These are phyloP conservation scores for Scaptomyza cyrtandrae DNA, from an alignment of 2,888 invertebrate genomes.

Conservation along the genomic window DNA sequence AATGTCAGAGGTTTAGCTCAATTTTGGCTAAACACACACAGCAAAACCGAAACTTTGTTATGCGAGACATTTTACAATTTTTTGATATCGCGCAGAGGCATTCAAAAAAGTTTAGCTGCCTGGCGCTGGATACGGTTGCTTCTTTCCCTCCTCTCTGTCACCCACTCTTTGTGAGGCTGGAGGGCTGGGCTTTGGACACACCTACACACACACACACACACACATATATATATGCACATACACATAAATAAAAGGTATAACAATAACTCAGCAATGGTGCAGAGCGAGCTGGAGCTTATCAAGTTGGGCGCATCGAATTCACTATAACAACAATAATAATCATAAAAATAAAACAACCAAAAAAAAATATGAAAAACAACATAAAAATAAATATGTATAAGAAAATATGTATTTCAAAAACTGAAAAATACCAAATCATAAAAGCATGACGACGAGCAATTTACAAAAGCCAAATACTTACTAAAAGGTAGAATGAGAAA, in stretches of 20 bases:
- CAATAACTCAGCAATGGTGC: constrained; percentile 67
- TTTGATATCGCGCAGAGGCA: constrained; percentile 52
- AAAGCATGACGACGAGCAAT: constrained; percentile 79
- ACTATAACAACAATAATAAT: constrained; percentile 37
- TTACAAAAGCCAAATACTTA: constrained; percentile 66
- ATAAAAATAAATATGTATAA: constrained; percentile 12
- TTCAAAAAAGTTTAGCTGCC: constrained; percentile 46
- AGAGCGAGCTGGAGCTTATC: constrained; percentile 69
- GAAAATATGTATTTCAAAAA: constrained; percentile 12
- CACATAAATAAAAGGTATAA: constrained; percentile 50
- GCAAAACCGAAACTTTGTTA: constrained; percentile 47
- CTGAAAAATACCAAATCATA: constrained; percentile 76
- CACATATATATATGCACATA: constrained; percentile 18
- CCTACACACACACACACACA: constrained; percentile 55
- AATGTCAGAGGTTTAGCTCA: constrained; percentile 21
- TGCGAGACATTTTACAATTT: constrained; percentile 58
- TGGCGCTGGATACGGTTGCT: constrained; percentile 20
- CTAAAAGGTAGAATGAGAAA: constrained; percentile 21
- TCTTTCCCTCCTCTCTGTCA: not conserved
- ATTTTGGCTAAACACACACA: not conserved
- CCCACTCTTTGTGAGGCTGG: not conserved
- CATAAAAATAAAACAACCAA: constrained; percentile 15
- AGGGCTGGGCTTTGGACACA: constrained; percentile 65
- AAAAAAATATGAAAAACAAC: constrained; percentile 21
- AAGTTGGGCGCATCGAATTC: constrained; percentile 78